A percentile compares a stretch with the other conserved stretches of the same genome.
These are phyloP conservation scores for Triops longicaudatus DNA, from an alignment of 1,140 invertebrate species.

Conservation along the genomic window DNA sequence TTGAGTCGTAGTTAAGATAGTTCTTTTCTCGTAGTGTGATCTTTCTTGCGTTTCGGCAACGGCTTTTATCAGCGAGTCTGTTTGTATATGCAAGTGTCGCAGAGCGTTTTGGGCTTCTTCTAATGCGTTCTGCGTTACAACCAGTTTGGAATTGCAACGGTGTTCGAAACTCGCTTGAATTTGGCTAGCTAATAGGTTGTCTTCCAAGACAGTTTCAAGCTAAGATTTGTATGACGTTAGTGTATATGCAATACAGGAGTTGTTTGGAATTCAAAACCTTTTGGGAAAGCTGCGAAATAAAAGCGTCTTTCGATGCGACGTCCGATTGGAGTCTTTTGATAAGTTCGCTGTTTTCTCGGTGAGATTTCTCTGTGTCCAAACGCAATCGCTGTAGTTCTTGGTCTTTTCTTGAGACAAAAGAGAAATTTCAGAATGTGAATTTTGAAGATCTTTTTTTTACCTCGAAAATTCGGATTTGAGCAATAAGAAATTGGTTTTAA, in stretches of 20 bases:
- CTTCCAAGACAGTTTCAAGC: neutral
- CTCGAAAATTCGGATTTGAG: neutral
- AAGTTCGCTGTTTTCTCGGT: neutral
- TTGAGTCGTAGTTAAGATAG: neutral
- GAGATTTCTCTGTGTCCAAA: neutral
- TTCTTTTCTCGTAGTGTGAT: neutral
- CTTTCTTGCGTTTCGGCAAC: neutral
- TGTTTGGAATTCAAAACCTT: neutral
- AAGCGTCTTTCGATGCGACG: neutral
- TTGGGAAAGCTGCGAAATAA: neutral
- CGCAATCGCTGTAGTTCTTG: neutral
- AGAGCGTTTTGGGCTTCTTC: neutral
- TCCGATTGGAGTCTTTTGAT: neutral
- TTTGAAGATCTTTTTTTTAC: neutral
- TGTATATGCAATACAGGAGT: neutral
- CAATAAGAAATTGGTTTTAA: neutral
- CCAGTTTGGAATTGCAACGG: conserved; percentile 1
- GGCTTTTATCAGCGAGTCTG: neutral
- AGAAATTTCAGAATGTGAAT: neutral
- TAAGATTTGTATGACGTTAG: neutral
- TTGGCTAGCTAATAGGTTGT: neutral
- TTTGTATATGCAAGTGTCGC: neutral
- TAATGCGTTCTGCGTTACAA: neutral
- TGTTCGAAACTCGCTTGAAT: neutral
- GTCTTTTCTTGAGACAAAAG: neutral